These are phyloP conservation scores for Caenorhabditis uteleia DNA, from an alignment of 2,888 invertebrate genomes.

Conservation along the genomic window DNA sequence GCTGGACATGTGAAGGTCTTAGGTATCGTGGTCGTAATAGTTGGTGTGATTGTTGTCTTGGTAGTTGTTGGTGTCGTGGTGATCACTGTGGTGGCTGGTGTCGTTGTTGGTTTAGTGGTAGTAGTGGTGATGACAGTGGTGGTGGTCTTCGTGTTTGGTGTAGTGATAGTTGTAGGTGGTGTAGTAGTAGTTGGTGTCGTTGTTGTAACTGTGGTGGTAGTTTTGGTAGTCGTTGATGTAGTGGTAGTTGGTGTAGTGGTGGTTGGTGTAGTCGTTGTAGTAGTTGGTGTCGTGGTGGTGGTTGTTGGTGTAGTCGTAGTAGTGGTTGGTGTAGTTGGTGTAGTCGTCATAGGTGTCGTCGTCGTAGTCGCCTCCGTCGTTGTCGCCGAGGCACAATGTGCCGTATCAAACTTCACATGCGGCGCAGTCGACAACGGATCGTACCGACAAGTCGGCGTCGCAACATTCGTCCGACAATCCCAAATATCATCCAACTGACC, in stretches of 20 bases:
- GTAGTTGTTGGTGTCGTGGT: constrained; percentile 6
- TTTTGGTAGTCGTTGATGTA: constrained; percentile 1
- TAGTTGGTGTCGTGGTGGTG: background rate
- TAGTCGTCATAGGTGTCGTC: too few species aligned
- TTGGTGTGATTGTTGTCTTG: constrained; percentile 8
- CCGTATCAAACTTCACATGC: constrained; percentile 18
- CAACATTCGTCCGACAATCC: constrained; percentile 30
- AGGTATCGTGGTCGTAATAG: constrained; percentile 8
- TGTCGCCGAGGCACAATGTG: background rate
- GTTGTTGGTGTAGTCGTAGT: background rate
- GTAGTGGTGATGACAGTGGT: constrained; percentile 3
- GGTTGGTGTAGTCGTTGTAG: constrained; percentile 3
- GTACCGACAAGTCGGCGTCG: constrained; percentile 22
- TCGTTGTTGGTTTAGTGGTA: background rate
- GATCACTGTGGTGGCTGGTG: constrained; percentile 1
- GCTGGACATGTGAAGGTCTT: constrained; percentile 5
- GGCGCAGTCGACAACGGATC: constrained; percentile 15
- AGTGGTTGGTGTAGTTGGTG: too few species aligned
- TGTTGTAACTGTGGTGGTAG: constrained; percentile 5
- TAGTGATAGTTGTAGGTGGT: constrained; percentile 4
- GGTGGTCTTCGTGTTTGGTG: constrained; percentile 3
- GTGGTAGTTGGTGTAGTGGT: constrained; percentile 6
- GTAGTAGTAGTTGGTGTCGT: constrained; percentile 3
- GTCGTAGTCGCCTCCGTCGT: background rate
- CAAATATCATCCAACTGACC: constrained; percentile 28